phyloP scores from a whole-genome alignment of 1,140 invertebrate species.

The Mylabris phalerata region DNA sequence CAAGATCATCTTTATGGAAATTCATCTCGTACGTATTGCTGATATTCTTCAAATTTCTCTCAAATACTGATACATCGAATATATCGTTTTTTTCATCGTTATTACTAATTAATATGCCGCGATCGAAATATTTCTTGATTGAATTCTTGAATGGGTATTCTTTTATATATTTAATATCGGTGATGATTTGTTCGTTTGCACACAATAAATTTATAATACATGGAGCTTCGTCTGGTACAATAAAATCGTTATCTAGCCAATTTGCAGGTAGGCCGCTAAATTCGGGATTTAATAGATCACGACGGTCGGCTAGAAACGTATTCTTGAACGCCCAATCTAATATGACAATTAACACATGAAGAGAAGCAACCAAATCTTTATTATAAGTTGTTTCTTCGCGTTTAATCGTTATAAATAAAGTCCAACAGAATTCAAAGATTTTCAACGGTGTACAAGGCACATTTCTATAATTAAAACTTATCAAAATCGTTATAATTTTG shows the following conservation, averaged over 20 bases:
- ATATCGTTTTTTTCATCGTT: conserved; percentile 58
- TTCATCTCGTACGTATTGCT: conserved; percentile 87
- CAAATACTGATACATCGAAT: conserved; percentile 65
- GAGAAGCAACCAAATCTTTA: conserved; percentile 91
- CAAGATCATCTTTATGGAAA: conserved; percentile 90
- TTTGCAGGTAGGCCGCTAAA: conserved; percentile 72
- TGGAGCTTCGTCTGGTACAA: conserved; percentile 57
- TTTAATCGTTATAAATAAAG: conserved; percentile 87
- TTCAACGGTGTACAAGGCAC: conserved; percentile 68
- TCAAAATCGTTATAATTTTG: not conserved
- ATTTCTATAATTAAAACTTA: conserved; percentile 43
- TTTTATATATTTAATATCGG: conserved; percentile 86
- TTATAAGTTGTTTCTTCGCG: conserved; percentile 73
- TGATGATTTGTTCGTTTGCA: conserved; percentile 65
- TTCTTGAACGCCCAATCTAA: conserved; percentile 88
- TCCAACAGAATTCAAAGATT: conserved; percentile 91
- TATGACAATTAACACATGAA: conserved; percentile 83
- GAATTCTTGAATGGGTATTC: conserved; percentile 80
- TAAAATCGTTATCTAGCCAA: conserved; percentile 62
- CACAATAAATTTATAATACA: conserved; percentile 83
- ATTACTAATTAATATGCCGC: conserved; percentile 64
- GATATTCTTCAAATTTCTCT: conserved; percentile 74
- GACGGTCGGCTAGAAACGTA: conserved; percentile 69
- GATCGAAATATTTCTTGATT: conserved; percentile 73
- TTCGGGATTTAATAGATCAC: conserved; percentile 77